A percentile compares a stretch with the other conserved stretches of the same genome.
These are phyloP conservation scores for Toxostoma redivivum DNA, from an alignment of 2,113 vertebrate genomes.

Conservation along the genomic window DNA sequence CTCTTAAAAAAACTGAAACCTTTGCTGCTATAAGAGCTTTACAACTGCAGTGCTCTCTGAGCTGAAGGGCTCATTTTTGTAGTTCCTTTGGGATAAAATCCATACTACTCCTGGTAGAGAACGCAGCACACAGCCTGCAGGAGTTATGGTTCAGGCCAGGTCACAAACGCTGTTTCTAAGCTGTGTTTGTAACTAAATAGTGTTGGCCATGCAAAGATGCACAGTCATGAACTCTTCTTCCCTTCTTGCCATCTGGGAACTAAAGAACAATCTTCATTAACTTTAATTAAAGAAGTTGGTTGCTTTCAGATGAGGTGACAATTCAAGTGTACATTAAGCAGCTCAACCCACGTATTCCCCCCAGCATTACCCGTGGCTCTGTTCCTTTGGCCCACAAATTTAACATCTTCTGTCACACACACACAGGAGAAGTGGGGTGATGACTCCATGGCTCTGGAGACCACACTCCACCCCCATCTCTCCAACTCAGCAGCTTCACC, in stretches of 20 bases:
- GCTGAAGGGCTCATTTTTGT: background rate
- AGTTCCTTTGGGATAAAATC: background rate
- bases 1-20: background rate
- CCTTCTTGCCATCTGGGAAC: background rate
- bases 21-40: background rate
- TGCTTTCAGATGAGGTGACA: background rate
- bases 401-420: background rate
- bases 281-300: conserved; percentile 14
- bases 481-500: background rate
- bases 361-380: background rate
- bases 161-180: background rate
- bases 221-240: background rate
- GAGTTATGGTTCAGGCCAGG: background rate
- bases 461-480: background rate
- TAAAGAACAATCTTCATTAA: background rate
- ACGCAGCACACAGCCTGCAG: background rate
- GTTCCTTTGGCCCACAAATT: background rate
- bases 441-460: background rate
- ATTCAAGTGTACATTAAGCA: background rate
- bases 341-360: background rate
- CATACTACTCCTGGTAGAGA: background rate
- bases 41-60: background rate
- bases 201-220: background rate
- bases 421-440: background rate
- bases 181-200: background rate